Percentiles rank a stretch among this genome's conserved stretches.
Conservation (phyloP, 92 coral and sea anemone genomes). For the Porites divaricata region DNA sequence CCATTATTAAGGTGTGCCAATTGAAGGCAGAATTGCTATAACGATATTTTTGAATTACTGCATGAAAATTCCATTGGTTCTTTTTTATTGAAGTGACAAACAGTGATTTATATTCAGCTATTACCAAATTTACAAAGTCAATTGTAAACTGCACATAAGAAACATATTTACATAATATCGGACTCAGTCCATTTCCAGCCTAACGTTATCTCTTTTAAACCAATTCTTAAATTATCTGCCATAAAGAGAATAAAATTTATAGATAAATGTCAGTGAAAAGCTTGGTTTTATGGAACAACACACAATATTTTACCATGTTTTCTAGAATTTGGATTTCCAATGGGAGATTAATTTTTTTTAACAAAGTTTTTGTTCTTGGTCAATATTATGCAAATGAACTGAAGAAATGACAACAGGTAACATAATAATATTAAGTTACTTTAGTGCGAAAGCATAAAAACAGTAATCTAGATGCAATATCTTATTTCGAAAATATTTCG, state of each 20-base stretch:
- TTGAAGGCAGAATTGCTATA: not conserved
- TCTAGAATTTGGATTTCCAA: too few species aligned
- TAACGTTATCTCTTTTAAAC: not conserved
- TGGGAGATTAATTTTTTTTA: too few species aligned
- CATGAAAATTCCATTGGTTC: not conserved
- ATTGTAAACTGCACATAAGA: not conserved
- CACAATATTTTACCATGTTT: too few species aligned
- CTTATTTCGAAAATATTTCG: too few species aligned
- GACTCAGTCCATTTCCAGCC: not conserved
- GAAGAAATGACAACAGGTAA: constrained; percentile 11
- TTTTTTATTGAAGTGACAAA: not conserved
- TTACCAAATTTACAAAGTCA: not conserved
- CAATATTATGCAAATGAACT: constrained; percentile 24
- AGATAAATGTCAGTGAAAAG: too few species aligned
- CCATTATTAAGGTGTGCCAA: not conserved
- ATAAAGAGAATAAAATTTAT: too few species aligned
- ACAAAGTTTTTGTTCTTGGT: too few species aligned
- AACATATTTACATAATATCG: not conserved
- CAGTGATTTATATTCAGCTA: not conserved
- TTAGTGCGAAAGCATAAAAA: not conserved
- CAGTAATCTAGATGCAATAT: not conserved
- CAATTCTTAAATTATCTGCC: not conserved
- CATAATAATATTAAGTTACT: not conserved
- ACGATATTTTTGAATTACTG: not conserved
- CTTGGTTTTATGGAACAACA: too few species aligned